Conservation (phyloP, 1,140 invertebrate genomes). For the Ceratina japonica region DNA sequence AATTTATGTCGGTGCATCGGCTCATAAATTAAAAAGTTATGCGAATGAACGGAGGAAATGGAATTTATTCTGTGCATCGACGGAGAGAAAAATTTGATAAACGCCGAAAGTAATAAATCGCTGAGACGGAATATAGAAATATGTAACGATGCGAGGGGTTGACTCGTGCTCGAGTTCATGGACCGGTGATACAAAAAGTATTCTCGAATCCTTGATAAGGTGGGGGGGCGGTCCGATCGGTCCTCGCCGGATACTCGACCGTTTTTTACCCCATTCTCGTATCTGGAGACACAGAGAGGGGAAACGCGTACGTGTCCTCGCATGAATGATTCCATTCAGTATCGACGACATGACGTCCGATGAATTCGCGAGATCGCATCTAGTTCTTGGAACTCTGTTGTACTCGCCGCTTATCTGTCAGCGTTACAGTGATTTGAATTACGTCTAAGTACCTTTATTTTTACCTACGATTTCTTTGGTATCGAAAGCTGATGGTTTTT, state of each 20-base stretch:
- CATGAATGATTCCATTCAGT: conserved; percentile 73
- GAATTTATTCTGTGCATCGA: no score
- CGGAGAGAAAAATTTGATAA: no score
- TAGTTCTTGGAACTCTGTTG: conserved; percentile 6
- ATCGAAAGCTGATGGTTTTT: no score
- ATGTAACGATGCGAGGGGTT: no score
- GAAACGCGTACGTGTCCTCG: conserved; percentile 47
- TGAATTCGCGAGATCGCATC: conserved; percentile 41
- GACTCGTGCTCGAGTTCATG: no score
- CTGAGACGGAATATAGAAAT: no score
- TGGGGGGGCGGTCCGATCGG: conserved; percentile 18
- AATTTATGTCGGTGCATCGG: no score
- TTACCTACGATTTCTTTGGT: no score
- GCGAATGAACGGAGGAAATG: no score
- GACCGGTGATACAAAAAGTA: conserved; percentile 18
- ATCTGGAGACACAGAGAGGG: conserved; percentile 19
- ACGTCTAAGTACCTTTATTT: no score
- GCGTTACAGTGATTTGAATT: background rate
- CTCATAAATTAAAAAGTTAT: no score
- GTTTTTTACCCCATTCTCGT: conserved; percentile 42
- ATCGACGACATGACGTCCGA: conserved; percentile 28
- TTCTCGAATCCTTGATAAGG: conserved; percentile 42
- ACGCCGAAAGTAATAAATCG: no score
- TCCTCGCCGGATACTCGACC: background rate
- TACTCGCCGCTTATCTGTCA: background rate